Percentiles rank a stretch among this genome's conserved stretches.
Conservation (phyloP, 2,797 vertebrate genomes). For the Sebastes itinus region DNA sequence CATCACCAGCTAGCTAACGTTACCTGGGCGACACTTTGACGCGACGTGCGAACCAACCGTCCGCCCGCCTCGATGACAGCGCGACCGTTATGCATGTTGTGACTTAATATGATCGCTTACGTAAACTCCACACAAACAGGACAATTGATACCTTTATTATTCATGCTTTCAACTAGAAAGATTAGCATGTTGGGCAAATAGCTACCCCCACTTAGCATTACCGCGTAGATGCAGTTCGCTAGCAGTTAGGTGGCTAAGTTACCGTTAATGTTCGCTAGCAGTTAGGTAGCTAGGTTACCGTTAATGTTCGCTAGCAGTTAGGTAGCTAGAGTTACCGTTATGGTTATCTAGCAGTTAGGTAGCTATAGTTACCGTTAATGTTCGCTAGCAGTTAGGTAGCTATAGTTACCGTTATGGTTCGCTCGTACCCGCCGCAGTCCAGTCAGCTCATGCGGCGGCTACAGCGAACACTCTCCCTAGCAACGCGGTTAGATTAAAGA, state of each 20-base stretch:
- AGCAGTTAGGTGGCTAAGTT: constrained; percentile 63
- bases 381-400: constrained; percentile 58
- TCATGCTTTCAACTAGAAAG: background rate
- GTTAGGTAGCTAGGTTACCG: constrained; percentile 59
- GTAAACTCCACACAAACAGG: background rate
- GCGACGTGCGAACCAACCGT: constrained; percentile 16
- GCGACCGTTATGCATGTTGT: constrained; percentile 6
- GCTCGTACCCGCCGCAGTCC: constrained; percentile 58
- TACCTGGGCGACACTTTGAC: constrained; percentile 63
- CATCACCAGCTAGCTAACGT: constrained; percentile 47
- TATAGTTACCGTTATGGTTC: constrained; percentile 69
- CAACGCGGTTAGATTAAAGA: constrained; percentile 18
- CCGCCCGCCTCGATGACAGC: constrained; percentile 61
- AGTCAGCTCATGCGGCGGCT: constrained; percentile 51
- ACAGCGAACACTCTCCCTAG: background rate
- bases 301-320: constrained; percentile 47
- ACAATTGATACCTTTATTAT: background rate
- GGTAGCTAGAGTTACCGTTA: constrained; percentile 56
- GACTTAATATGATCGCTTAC: background rate
- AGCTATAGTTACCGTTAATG: constrained; percentile 55
- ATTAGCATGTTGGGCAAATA: constrained; percentile 33
- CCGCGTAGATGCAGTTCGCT: constrained; percentile 53
- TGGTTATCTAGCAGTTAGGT: constrained; percentile 45
- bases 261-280: constrained; percentile 69
- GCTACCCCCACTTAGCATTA: constrained; percentile 62